A percentile compares a stretch with the other conserved stretches of the same genome.
Evolutionary conservation across 2,888 invertebrate genomes (phyloP).

Genomic region (Tiphia femorata): DNA sequence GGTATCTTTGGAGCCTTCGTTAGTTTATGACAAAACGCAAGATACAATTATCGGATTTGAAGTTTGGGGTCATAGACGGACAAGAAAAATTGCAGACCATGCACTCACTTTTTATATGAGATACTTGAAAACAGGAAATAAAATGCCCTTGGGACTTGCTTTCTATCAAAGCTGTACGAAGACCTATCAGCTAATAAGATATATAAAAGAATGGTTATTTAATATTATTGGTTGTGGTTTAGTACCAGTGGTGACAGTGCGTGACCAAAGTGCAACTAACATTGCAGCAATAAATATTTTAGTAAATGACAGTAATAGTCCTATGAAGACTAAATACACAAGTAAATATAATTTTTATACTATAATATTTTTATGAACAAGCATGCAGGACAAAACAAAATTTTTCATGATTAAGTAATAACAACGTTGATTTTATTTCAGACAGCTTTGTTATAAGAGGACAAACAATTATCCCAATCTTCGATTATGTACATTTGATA

Average conservation of each 20-base stretch:
- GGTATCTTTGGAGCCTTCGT: background rate
- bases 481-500: slow-evolving; percentile 3
- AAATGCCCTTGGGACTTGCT: slow-evolving; percentile 3
- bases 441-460: no score
- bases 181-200: background rate
- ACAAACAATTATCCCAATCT: no score
- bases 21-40: background rate
- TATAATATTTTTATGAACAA: background rate
- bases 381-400: background rate
- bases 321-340: background rate
- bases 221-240: background rate
- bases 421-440: no score
- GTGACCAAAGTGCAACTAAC: slow-evolving; percentile 2
- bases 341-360: background rate
- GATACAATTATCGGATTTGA: slow-evolving; percentile 2
- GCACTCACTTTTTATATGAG: background rate
- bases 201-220: slow-evolving; percentile 2
- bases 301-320: background rate
- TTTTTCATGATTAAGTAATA: no score
- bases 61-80: background rate
- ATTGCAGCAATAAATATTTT: background rate
- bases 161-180: slow-evolving; percentile 1
- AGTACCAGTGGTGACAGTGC: background rate
- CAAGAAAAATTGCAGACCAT: background rate
- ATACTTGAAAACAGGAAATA: background rate